Base-by-base conservation (phyloP, 35 echinoderm and acorn worm genomes). In the Stichopus chloronotus region DNA sequence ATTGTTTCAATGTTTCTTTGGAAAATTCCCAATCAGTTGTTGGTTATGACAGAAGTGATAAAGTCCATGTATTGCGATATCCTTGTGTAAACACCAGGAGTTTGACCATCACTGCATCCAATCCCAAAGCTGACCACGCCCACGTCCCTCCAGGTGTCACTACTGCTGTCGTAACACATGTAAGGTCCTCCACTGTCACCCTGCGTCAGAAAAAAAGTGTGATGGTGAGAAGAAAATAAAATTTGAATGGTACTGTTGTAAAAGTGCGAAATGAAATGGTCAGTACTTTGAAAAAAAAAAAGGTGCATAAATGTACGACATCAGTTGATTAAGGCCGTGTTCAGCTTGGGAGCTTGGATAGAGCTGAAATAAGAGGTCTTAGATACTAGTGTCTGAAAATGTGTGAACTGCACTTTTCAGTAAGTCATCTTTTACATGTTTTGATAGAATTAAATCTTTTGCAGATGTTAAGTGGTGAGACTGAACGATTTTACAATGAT, bases 121-220 rank as follows among this genome's bases (percentile, higher is more conserved):
- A 58, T 52, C 5, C 92, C 92, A 25, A 19, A 93, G 55, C 92
- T 93, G 58, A 78, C 77, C 59, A 93, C 81, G 6, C 92, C 92
- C 20, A 84, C 60, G 13, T 80, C 55, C 7, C 59, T 80, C 92
- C 92, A 93, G 0, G 53, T 24, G 52, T 72, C 92, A 9, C 55
- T 79, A 1, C 16, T 69, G 53, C 19, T 24, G 22, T 92, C 30
- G 13, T 60, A 58, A 81, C 90, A 92, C 56, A 92, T 81, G 58
- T 79, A 79, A 4, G 90, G 90, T 56, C 90, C 90, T 22, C 90
- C 90, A 30, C 90, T 92, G 78, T 92, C 90, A 52, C 90, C 90
- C 90, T 92, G 76, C 23, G 3, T 12, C 6, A 68, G 25, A 78
- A 55, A 52, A 63, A 61, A 52, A 88, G 84, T 11, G 13, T 53